Evolutionary conservation across 2,888 invertebrate genomes (phyloP).

Genomic region (Plusia festucae): DNA sequence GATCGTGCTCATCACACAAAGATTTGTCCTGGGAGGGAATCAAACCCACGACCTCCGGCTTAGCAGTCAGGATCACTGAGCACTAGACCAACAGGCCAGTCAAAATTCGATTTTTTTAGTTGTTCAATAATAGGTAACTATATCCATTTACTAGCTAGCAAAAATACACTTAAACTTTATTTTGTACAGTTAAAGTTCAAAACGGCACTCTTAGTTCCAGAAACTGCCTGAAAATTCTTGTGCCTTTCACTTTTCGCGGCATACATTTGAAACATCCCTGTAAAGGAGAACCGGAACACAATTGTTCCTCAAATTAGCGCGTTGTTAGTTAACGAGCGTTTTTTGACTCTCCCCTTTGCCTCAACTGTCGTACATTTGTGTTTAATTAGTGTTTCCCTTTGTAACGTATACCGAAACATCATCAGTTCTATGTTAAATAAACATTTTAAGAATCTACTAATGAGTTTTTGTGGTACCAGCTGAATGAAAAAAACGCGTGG

Average conservation of each 20-base stretch:
- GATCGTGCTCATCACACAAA: too few relatives aligned
- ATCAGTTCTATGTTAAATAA: neutral
- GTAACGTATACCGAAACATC: constrained; percentile 12
- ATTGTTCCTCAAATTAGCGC: constrained; percentile 66
- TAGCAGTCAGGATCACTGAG: too few relatives aligned
- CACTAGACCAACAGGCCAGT: too few relatives aligned
- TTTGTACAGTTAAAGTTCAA: neutral
- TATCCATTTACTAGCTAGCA: too few relatives aligned
- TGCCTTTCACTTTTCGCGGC: constrained; percentile 30
- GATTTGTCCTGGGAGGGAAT: too few relatives aligned
- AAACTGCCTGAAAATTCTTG: neutral
- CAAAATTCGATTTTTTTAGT: too few relatives aligned
- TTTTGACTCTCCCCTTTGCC: constrained; percentile 56
- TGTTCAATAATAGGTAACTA: too few relatives aligned
- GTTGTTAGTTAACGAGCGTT: constrained; percentile 67
- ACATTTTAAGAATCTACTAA: neutral
- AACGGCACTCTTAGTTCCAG: neutral
- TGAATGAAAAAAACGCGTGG: neutral
- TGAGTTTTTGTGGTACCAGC: neutral
- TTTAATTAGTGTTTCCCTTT: constrained; percentile 47
- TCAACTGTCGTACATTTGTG: constrained; percentile 44
- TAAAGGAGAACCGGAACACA: constrained; percentile 43
- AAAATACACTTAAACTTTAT: neutral
- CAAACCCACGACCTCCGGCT: too few relatives aligned
- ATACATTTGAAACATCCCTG: constrained; percentile 45